Conservation (phyloP, 2,888 invertebrate species). For the Pseudococcus viburni region DNA sequence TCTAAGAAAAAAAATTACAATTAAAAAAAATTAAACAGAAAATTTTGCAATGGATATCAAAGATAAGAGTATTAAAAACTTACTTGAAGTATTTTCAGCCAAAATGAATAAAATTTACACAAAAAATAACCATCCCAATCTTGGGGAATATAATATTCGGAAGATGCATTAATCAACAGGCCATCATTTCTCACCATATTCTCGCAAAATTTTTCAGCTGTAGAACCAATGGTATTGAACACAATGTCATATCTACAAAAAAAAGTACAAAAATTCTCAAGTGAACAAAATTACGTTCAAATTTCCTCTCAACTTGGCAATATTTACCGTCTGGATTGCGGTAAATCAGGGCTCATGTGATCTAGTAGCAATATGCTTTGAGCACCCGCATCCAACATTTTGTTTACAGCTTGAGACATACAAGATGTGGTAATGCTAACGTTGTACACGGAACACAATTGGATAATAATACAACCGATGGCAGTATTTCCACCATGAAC, state of each 20-base stretch:
- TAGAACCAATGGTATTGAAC: conserved; percentile 73
- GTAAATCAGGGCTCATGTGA: conserved; percentile 69
- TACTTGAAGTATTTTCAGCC: conserved; percentile 70
- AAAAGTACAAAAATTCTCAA: too few relatives aligned
- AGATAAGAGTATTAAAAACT: conserved; percentile 57
- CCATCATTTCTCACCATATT: conserved; percentile 70
- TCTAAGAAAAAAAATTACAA: conserved; percentile 32
- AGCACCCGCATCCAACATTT: conserved; percentile 75
- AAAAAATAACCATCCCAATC: conserved; percentile 74
- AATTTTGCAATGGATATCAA: too few relatives aligned
- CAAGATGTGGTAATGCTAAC: conserved; percentile 75
- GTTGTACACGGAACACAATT: conserved; percentile 76
- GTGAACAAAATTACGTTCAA: not conserved
- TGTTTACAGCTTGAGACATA: conserved; percentile 73
- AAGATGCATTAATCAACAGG: conserved; percentile 73
- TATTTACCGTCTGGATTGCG: conserved; percentile 67
- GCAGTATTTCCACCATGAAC: conserved; percentile 76
- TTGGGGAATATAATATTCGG: conserved; percentile 72
- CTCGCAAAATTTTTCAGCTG: conserved; percentile 71
- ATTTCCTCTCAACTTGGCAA: not conserved
- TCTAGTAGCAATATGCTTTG: conserved; percentile 73
- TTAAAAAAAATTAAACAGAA: not conserved
- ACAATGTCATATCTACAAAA: conserved; percentile 72
- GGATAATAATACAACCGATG: conserved; percentile 76
- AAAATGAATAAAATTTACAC: conserved; percentile 73